A percentile compares a stretch with the other conserved stretches of the same genome.
These are phyloP conservation scores for Parnassius orleans DNA, from an alignment of 2,888 invertebrate species.

Conservation along the genomic window DNA sequence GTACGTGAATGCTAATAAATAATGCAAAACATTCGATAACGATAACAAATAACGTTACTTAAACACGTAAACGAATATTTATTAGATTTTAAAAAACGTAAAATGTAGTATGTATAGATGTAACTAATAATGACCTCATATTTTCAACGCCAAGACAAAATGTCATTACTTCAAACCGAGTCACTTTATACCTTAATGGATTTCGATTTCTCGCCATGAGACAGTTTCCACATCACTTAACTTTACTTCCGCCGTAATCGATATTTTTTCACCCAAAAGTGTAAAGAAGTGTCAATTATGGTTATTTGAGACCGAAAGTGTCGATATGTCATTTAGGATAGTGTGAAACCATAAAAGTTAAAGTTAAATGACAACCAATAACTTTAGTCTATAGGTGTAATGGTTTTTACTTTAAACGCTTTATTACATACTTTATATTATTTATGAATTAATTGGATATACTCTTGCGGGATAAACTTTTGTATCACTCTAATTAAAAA, in stretches of 20 bases:
- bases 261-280: conserved; percentile 71
- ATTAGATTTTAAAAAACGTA: no score
- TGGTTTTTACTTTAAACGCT: no score
- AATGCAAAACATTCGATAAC: no score
- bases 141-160: conserved; percentile 41
- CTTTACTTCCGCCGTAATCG: conserved; percentile 74
- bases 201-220: conserved; percentile 62
- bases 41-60: no score
- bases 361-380: conserved; percentile 3
- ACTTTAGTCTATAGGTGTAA: no score
- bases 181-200: conserved; percentile 72
- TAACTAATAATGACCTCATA: conserved; percentile 33
- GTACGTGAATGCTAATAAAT: no score
- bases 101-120: conserved; percentile 16
- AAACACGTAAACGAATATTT: no score
- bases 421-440: no score
- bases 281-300: conserved; percentile 55
- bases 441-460: no score
- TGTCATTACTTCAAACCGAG: conserved; percentile 58
- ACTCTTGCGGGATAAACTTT: no score
- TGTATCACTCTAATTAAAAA: no score
- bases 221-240: conserved; percentile 75
- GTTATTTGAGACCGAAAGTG: conserved; percentile 50
- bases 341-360: conserved; percentile 24
- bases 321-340: conserved; percentile 40